Percentiles rank a stretch among this genome's conserved stretches.
Conservation (phyloP, 1,140 invertebrate genomes). For the Venturia canescens region DNA sequence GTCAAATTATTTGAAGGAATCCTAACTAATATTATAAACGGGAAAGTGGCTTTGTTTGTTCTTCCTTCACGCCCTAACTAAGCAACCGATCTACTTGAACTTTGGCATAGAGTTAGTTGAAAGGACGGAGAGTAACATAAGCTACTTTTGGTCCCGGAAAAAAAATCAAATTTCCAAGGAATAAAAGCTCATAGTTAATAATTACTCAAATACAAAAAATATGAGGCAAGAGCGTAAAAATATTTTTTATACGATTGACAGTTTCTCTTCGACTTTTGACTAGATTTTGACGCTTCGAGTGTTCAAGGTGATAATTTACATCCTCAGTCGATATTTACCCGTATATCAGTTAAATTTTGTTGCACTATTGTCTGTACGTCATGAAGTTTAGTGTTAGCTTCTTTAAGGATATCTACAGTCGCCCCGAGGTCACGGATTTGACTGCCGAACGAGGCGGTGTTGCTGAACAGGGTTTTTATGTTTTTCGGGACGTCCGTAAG, state of each 20-base stretch:
- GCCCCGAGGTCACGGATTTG: slow-evolving; percentile 74
- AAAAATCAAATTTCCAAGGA: neutral
- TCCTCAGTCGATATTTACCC: slow-evolving; percentile 64
- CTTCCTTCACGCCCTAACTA: no score
- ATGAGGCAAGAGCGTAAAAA: neutral
- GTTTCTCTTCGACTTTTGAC: no score
- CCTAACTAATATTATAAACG: no score
- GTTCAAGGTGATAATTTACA: no score
- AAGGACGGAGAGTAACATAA: no score
- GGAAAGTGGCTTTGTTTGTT: no score
- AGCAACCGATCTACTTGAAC: no score
- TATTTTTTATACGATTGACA: neutral
- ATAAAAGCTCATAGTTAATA: no score
- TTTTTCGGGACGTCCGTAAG: slow-evolving; percentile 78
- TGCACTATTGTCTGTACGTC: slow-evolving; percentile 68
- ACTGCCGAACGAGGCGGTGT: slow-evolving; percentile 80
- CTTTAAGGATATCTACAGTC: slow-evolving; percentile 69
- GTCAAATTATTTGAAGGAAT: no score
- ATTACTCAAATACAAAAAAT: neutral
- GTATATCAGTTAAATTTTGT: slow-evolving; percentile 72
- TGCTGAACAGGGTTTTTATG: slow-evolving; percentile 77
- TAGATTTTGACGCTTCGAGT: no score
- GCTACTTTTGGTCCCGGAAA: neutral
- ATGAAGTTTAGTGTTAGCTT: slow-evolving; percentile 68
- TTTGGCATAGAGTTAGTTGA: no score